Evolutionary conservation across 2,797 vertebrate genomes (phyloP).

Genomic region (Ctenopoma kingsleyae): DNA sequence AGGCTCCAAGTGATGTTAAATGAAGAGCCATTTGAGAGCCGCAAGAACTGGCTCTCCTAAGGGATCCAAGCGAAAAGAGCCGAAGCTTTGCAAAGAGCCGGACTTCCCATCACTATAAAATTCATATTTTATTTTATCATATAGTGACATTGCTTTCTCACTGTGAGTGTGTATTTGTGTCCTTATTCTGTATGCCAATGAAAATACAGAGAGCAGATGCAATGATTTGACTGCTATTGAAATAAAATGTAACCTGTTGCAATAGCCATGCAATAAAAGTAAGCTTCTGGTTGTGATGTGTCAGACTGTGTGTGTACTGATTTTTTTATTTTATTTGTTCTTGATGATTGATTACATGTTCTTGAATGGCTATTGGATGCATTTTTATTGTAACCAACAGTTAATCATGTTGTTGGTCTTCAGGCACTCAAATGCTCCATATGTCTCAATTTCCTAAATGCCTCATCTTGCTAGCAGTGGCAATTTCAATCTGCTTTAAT

Average conservation of each 20-base stretch:
- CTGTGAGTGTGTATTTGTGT: background rate
- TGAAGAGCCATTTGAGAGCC: too few species aligned
- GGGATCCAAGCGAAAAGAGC: too few species aligned
- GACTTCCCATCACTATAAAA: too few species aligned
- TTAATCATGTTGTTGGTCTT: background rate
- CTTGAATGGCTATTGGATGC: too few species aligned
- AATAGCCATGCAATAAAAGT: background rate
- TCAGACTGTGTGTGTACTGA: background rate
- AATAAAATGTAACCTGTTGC: conserved; percentile 11
- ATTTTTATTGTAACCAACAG: too few species aligned
- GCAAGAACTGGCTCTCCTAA: too few species aligned
- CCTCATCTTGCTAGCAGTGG: too few species aligned
- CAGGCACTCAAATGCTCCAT: background rate
- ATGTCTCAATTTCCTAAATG: background rate
- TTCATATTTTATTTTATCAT: background rate
- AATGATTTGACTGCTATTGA: background rate
- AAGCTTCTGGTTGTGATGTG: background rate
- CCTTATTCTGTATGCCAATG: background rate
- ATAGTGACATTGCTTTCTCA: background rate
- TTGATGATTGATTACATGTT: too few species aligned
- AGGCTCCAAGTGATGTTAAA: too few species aligned
- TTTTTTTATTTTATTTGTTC: background rate
- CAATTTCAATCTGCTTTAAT: too few species aligned
- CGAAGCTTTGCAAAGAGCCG: too few species aligned
- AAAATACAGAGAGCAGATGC: background rate